Percentiles rank a stretch among this genome's conserved stretches.
These are phyloP conservation scores for Sylvietta virens DNA, from an alignment of 2,113 vertebrate genomes.

Conservation along the genomic window DNA sequence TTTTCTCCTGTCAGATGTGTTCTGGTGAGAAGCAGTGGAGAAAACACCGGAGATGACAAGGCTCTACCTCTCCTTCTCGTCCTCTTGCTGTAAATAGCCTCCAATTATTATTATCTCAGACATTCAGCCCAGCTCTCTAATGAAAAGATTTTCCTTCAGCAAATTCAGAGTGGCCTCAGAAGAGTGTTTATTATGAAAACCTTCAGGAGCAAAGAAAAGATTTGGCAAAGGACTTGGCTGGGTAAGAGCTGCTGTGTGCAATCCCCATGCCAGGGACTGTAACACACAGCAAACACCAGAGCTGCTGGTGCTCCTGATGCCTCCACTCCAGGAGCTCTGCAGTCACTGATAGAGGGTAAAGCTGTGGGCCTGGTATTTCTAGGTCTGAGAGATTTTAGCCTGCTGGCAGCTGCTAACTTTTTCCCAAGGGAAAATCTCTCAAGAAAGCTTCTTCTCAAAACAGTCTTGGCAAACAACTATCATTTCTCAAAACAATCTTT, in stretches of 20 bases:
- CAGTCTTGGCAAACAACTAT: too few species aligned
- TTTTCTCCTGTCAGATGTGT: background rate
- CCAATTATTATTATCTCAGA: slow-evolving; percentile 18
- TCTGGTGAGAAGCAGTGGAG: background rate
- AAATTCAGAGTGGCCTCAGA: background rate
- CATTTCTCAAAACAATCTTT: too few species aligned
- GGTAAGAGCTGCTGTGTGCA: background rate
- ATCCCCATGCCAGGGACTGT: background rate
- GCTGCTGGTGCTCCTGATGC: background rate
- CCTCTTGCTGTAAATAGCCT: background rate
- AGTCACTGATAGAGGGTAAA: background rate
- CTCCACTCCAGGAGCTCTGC: background rate
- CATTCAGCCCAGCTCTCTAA: background rate
- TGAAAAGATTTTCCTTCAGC: slow-evolving; percentile 12
- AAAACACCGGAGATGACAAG: background rate
- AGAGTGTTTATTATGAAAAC: background rate
- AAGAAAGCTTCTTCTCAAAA: too few species aligned
- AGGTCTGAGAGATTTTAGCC: too few species aligned
- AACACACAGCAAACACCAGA: background rate
- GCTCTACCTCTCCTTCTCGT: background rate
- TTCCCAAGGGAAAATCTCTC: too few species aligned
- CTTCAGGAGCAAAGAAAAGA: background rate
- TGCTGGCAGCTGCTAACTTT: too few species aligned
- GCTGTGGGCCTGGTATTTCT: too few species aligned
- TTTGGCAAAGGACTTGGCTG: background rate